A percentile compares a stretch with the other conserved stretches of the same genome.
Conservation (phyloP, 2,888 invertebrate genomes). For the Macrophya alboannulata region DNA sequence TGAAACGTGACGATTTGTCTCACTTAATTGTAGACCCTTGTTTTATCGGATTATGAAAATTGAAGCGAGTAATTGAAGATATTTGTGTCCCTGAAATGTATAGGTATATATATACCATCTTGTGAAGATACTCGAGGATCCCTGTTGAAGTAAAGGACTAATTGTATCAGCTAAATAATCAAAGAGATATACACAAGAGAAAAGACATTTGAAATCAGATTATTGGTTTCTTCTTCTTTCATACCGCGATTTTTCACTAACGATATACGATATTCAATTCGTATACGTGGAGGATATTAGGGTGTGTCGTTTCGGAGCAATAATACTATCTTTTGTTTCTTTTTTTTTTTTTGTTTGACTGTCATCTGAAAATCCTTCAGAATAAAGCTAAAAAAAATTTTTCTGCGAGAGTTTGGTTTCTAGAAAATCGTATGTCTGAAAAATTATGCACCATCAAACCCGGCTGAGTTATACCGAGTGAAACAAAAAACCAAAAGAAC, state of each 20-base stretch:
- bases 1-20: not conserved
- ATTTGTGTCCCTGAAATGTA: not conserved
- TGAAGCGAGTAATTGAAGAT: not conserved
- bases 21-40: not conserved
- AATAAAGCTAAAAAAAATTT: too few species aligned
- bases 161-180: not conserved
- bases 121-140: not conserved
- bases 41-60: conserved; percentile 15
- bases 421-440: too few species aligned
- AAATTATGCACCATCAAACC: not conserved
- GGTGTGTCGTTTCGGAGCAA: too few species aligned
- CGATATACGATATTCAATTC: too few species aligned
- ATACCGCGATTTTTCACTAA: too few species aligned
- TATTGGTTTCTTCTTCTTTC: too few species aligned
- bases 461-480: not conserved
- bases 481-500: not conserved
- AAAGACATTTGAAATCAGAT: not conserved
- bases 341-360: too few species aligned
- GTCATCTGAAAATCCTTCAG: too few species aligned
- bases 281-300: too few species aligned
- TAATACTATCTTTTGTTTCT: too few species aligned
- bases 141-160: not conserved
- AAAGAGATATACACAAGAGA: not conserved
- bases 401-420: too few species aligned
- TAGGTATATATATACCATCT: too few species aligned